phyloP scores from a whole-genome alignment of 2,888 invertebrate genomes.

The Trachelus stipa region DNA sequence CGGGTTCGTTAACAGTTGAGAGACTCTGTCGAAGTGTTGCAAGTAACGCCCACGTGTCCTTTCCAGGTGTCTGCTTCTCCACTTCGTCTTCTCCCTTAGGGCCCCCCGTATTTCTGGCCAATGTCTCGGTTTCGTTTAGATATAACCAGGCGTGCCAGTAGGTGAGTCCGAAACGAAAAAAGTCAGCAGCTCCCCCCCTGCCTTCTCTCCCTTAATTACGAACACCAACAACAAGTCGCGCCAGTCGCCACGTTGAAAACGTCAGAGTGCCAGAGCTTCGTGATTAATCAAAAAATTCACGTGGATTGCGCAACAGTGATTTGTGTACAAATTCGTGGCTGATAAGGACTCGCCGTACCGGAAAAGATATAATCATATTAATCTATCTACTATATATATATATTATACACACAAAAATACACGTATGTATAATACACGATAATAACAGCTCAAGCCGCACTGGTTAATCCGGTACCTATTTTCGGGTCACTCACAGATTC shows the following conservation, averaged over 20 bases:
- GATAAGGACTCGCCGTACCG: not conserved
- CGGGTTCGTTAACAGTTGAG: conserved; percentile 6
- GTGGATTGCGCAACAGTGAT: not conserved
- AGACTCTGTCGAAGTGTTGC: conserved; percentile 25
- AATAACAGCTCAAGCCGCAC: too few relatives aligned
- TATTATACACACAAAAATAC: too few relatives aligned
- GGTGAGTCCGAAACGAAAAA: conserved; percentile 1
- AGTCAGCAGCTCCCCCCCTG: too few relatives aligned
- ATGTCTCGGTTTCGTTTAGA: conserved; percentile 12
- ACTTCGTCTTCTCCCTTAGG: conserved; percentile 1
- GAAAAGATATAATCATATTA: not conserved
- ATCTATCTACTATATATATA: too few relatives aligned
- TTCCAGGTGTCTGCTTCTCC: conserved; percentile 8
- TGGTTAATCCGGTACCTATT: too few relatives aligned
- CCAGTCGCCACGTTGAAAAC: not conserved
- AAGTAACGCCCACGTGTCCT: conserved; percentile 28
- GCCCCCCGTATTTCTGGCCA: conserved; percentile 7
- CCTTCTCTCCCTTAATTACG: not conserved
- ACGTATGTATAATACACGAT: too few relatives aligned
- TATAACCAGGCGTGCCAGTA: not conserved
- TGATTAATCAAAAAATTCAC: not conserved
- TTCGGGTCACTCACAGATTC: too few relatives aligned
- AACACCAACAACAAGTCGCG: not conserved
- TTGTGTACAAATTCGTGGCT: conserved; percentile 1
- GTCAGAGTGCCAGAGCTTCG: not conserved